phyloP scores from a whole-genome alignment of 30 jellyfish, hydroid and myxozoan genomes.

The Hydractinia symbiolongicarpus region DNA sequence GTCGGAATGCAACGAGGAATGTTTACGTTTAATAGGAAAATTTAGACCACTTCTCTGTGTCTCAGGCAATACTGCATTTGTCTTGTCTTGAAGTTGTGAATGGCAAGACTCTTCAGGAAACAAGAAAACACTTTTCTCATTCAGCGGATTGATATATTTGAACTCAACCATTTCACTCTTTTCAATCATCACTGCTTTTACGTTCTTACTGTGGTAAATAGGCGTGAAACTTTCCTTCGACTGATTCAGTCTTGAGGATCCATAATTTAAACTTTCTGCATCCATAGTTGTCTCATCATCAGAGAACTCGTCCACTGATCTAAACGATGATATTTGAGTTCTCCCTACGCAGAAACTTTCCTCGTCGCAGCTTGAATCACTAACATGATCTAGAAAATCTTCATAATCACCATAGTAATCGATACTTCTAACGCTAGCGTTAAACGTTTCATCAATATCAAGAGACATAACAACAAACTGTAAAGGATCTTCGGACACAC shows the following conservation, averaged over 20 bases:
- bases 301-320: conserved; percentile 26
- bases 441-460: conserved; percentile 28
- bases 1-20: not conserved
- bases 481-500: conserved; percentile 30
- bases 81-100: not conserved
- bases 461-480: conserved; percentile 16
- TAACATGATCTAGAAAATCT: conserved; percentile 11
- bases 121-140: not conserved
- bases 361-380: conserved; percentile 27
- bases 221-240: conserved; percentile 22
- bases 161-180: not conserved
- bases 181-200: not conserved
- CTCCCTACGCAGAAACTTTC: conserved; percentile 36
- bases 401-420: conserved; percentile 39
- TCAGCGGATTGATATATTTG: not conserved
- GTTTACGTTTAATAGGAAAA: not conserved
- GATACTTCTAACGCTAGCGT: conserved; percentile 23
- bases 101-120: not conserved
- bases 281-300: conserved; percentile 40
- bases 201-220: not conserved
- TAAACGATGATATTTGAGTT: conserved; percentile 8
- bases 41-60: not conserved
- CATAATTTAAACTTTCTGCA: conserved; percentile 10
- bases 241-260: not conserved
- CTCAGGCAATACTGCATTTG: not conserved